phyloP scores from a whole-genome alignment of 2,888 invertebrate species.

The Dynastes hyllus region DNA sequence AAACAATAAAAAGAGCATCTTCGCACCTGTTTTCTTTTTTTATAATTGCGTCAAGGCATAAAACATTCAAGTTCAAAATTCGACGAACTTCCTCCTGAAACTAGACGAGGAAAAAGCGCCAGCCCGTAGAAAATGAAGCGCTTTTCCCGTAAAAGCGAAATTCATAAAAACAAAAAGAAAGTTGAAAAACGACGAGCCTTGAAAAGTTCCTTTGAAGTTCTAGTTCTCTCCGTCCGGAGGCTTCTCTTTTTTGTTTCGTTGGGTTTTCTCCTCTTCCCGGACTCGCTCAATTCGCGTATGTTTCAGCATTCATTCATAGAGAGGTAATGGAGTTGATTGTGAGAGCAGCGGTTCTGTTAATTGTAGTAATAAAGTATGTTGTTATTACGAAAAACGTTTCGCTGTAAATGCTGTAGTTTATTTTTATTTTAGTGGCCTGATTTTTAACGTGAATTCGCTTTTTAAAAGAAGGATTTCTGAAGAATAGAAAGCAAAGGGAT shows the following conservation, averaged over 20 bases:
- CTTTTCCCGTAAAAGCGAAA: not conserved
- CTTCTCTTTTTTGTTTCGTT: not conserved
- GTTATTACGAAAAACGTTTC: constrained; percentile 2
- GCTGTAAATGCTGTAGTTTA: not conserved
- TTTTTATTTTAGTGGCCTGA: not conserved
- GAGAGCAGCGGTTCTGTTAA: not conserved
- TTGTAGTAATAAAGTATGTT: not conserved
- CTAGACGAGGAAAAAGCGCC: not conserved
- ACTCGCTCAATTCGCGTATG: not conserved
- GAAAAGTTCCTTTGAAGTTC: constrained; percentile 11
- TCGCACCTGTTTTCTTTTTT: too few species aligned
- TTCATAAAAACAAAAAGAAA: constrained; percentile 1
- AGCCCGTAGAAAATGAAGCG: not conserved
- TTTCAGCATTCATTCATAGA: not conserved
- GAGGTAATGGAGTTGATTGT: not conserved
- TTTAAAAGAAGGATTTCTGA: too few species aligned
- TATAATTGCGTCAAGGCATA: too few species aligned
- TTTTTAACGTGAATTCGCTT: not conserved
- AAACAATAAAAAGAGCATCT: too few species aligned
- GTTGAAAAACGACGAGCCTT: constrained; percentile 5
- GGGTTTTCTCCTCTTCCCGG: not conserved
- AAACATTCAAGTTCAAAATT: not conserved
- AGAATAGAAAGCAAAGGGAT: too few species aligned
- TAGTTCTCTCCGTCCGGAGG: not conserved
- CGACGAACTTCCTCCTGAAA: not conserved